Evolutionary conservation across 2,113 vertebrate species (phyloP).

Genomic region (Lampris incognitus): DNA sequence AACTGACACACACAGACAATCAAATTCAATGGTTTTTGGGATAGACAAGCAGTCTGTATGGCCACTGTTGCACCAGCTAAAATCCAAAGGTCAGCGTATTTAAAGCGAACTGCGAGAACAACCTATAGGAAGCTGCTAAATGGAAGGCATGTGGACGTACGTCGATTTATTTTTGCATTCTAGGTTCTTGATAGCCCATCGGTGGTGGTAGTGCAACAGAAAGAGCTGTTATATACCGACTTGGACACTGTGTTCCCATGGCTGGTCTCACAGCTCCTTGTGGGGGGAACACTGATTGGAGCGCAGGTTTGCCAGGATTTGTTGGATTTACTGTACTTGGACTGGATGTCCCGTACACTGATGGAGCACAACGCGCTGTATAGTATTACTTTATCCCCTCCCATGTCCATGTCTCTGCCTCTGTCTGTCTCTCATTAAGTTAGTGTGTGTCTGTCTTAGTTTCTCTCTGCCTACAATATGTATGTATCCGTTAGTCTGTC

Average conservation of each 20-base stretch:
- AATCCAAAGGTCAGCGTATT: neutral
- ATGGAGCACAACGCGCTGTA: constrained; percentile 42
- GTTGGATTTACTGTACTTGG: constrained; percentile 75
- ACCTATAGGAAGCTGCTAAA: constrained; percentile 39
- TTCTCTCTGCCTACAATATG: neutral
- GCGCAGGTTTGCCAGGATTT: constrained; percentile 58
- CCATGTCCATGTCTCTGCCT: constrained; percentile 23
- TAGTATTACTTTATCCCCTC: constrained; percentile 45
- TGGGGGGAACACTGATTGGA: constrained; percentile 68
- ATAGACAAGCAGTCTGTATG: constrained; percentile 18
- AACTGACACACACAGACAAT: neutral
- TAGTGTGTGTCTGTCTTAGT: constrained; percentile 25
- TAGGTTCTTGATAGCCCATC: constrained; percentile 42
- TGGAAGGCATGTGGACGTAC: constrained; percentile 5
- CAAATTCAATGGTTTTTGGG: too few relatives aligned
- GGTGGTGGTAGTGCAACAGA: constrained; percentile 45
- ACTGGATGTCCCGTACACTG: constrained; percentile 59
- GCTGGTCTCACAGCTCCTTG: constrained; percentile 40
- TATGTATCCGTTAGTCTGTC: neutral
- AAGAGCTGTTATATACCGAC: constrained; percentile 28
- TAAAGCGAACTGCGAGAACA: constrained; percentile 46
- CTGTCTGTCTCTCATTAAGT: constrained; percentile 49
- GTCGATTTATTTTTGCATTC: constrained; percentile 35
- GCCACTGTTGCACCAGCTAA: constrained; percentile 2
- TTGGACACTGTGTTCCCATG: constrained; percentile 58